These are phyloP conservation scores for Cydia strobilella DNA, from an alignment of 1,140 invertebrate genomes.

Conservation along the genomic window DNA sequence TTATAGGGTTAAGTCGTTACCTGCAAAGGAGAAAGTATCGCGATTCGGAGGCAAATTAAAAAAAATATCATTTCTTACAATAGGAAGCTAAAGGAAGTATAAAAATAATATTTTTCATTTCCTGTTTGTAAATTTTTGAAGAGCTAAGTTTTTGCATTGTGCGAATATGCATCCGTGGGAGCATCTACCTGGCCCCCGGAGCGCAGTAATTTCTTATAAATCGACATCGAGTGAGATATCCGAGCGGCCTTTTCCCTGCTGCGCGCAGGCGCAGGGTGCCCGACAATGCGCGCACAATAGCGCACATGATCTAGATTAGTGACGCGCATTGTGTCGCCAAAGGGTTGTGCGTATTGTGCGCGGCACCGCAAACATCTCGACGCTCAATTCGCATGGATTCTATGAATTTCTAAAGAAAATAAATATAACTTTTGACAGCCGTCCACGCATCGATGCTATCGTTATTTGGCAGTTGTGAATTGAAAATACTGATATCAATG, in stretches of 20 bases:
- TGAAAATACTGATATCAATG: constrained; percentile 60
- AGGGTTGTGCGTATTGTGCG: constrained; percentile 70
- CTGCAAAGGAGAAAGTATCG: constrained; percentile 44
- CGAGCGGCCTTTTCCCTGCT: constrained; percentile 45
- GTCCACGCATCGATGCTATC: constrained; percentile 70
- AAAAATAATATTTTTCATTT: constrained; percentile 77
- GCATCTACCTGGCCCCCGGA: constrained; percentile 72
- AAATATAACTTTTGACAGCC: constrained; percentile 80
- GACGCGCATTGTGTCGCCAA: constrained; percentile 77
- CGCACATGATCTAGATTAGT: constrained; percentile 78
- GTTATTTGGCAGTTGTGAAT: constrained; percentile 72
- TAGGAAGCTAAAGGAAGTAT: constrained; percentile 60
- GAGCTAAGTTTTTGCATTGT: constrained; percentile 71
- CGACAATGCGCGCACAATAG: constrained; percentile 56
- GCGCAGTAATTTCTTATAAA: constrained; percentile 75
- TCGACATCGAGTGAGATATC: constrained; percentile 76
- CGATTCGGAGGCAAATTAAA: constrained; percentile 48
- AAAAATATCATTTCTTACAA: constrained; percentile 43
- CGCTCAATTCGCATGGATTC: constrained; percentile 72
- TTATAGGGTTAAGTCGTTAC: constrained; percentile 45
- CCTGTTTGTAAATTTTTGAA: constrained; percentile 70
- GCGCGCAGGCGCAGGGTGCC: constrained; percentile 43
- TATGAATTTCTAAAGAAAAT: constrained; percentile 79
- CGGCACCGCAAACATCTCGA: constrained; percentile 73
- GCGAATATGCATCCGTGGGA: constrained; percentile 67